Evolutionary conservation across 2,797 vertebrate genomes (phyloP).

Genomic region (Dryobates pubescens): DNA sequence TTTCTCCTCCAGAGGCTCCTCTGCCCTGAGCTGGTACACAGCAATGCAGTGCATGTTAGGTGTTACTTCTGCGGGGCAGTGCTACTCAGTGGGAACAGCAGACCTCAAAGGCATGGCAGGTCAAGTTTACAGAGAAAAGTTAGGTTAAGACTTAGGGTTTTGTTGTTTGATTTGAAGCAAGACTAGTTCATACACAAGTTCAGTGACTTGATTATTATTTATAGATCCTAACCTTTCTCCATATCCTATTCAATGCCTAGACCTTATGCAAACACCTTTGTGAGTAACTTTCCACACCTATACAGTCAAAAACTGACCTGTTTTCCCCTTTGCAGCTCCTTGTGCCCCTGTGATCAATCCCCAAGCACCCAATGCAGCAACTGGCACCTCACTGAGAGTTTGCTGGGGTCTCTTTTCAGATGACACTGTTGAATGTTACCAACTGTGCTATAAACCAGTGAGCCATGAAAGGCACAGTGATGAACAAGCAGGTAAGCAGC

Average conservation of each 20-base stretch:
- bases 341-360: slow-evolving; percentile 95
- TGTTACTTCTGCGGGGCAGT: neutral
- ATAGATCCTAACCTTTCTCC: neutral
- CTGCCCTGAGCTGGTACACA: neutral
- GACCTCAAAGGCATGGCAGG: neutral
- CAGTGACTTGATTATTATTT: neutral
- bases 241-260: neutral
- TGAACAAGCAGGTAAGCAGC: slow-evolving; percentile 77
- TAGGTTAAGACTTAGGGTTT: neutral
- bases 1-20: neutral
- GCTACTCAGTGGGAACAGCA: neutral
- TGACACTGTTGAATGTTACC: slow-evolving; percentile 91
- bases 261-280: neutral
- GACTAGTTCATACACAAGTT: neutral
- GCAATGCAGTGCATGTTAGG: neutral
- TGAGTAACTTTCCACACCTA: neutral
- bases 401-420: slow-evolving; percentile 95
- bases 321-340: slow-evolving; percentile 80
- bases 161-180: neutral
- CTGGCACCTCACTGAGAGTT: slow-evolving; percentile 86
- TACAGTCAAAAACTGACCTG: neutral
- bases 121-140: neutral
- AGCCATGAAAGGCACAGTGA: slow-evolving; percentile 74
- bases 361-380: slow-evolving; percentile 89
- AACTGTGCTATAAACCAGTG: slow-evolving; percentile 86